phyloP scores from a whole-genome alignment of 2,113 vertebrate genomes.

The Stercorarius parasiticus region DNA sequence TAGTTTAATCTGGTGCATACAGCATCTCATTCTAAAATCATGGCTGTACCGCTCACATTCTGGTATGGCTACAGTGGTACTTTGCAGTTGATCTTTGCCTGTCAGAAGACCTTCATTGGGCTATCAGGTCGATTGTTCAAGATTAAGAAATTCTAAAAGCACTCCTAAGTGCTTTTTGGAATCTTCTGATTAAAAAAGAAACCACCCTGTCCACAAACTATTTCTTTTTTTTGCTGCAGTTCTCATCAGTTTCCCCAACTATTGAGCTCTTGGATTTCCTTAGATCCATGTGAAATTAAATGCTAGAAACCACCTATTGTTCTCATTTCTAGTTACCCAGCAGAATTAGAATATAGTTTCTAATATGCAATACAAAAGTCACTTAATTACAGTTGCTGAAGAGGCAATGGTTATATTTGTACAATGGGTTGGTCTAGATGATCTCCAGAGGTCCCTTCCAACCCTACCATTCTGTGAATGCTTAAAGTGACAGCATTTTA shows the following conservation, averaged over 20 bases:
- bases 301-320: background rate
- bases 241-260: background rate
- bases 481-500: background rate
- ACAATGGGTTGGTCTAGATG: background rate
- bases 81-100: background rate
- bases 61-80: background rate
- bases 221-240: background rate
- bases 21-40: background rate
- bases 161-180: background rate
- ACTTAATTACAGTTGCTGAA: background rate
- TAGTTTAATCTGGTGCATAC: background rate
- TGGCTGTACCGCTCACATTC: background rate
- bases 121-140: background rate
- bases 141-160: background rate
- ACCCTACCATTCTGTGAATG: too few species aligned
- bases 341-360: background rate
- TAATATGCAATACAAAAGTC: background rate
- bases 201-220: background rate
- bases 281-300: background rate
- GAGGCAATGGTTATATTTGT: background rate
- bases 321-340: background rate
- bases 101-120: background rate
- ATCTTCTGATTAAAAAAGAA: background rate
- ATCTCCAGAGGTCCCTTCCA: too few species aligned
- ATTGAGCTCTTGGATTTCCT: background rate